phyloP scores from a whole-genome alignment of 2,797 vertebrate species.

The Onychomys arenicola region DNA sequence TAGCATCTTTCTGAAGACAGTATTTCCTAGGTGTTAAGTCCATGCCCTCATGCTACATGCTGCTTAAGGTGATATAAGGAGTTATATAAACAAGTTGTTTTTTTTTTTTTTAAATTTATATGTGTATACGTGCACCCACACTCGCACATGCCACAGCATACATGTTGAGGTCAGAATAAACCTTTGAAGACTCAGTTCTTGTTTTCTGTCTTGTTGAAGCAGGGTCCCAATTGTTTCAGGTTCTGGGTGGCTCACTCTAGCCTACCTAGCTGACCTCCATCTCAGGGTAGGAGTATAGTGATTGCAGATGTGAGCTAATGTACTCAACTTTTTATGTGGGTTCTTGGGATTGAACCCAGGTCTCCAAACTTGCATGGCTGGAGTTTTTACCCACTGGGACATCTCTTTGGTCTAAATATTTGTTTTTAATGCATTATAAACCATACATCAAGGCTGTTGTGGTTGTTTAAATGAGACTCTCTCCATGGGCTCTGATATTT shows the following conservation, averaged over 20 bases:
- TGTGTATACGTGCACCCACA: neutral
- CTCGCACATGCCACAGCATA: neutral
- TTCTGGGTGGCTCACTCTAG: neutral
- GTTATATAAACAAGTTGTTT: neutral
- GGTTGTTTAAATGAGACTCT: neutral
- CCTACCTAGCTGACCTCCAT: neutral
- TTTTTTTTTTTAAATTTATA: no score
- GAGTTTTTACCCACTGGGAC: neutral
- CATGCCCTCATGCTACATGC: neutral
- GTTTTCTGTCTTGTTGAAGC: neutral
- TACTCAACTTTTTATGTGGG: neutral
- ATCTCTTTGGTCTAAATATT: neutral
- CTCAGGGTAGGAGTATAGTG: neutral
- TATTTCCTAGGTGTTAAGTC: neutral
- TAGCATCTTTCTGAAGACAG: neutral
- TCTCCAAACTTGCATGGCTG: neutral
- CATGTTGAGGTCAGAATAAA: neutral
- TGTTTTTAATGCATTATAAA: constrained; percentile 44
- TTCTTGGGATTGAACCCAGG: neutral
- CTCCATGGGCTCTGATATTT: neutral
- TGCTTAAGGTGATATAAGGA: neutral
- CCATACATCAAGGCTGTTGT: neutral
- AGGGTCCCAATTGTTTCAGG: neutral
- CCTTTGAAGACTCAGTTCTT: neutral
- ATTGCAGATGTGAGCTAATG: neutral